Conservation (phyloP, 2,113 vertebrate genomes). For the Dromiciops gliroides region DNA sequence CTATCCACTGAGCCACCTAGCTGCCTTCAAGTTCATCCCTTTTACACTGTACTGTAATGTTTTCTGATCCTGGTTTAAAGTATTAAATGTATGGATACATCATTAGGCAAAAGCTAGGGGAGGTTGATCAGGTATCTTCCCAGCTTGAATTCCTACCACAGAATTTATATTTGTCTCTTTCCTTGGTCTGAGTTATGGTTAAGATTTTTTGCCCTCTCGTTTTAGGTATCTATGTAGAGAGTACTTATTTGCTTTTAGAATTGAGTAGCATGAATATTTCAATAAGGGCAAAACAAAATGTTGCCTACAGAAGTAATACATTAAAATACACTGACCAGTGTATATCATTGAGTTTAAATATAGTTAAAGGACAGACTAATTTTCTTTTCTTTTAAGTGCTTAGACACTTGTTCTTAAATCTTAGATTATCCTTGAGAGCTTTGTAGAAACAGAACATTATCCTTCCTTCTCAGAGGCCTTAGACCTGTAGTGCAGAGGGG, state of each 20-base stretch:
- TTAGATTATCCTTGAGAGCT: no score
- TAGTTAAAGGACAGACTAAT: not conserved
- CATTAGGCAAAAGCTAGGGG: no score
- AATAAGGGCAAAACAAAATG: not conserved
- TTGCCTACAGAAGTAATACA: not conserved
- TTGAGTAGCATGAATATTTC: not conserved
- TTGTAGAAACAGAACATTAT: no score
- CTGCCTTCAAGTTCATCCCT: no score
- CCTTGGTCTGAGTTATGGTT: not conserved
- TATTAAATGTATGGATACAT: no score
- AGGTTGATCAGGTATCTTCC: not conserved
- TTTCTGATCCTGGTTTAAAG: no score
- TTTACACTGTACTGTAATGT: no score
- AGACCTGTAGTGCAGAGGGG: no score
- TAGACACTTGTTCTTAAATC: not conserved
- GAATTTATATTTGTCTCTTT: not conserved
- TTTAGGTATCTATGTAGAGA: not conserved
- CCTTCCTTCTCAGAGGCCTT: no score
- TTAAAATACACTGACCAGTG: not conserved
- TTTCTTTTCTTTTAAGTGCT: not conserved
- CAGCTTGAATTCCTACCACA: not conserved
- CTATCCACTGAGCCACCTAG: no score
- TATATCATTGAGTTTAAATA: not conserved
- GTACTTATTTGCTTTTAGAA: not conserved
- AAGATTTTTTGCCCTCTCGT: not conserved